phyloP scores from a whole-genome alignment of 2,888 invertebrate genomes.

The Panzeria rudis region DNA sequence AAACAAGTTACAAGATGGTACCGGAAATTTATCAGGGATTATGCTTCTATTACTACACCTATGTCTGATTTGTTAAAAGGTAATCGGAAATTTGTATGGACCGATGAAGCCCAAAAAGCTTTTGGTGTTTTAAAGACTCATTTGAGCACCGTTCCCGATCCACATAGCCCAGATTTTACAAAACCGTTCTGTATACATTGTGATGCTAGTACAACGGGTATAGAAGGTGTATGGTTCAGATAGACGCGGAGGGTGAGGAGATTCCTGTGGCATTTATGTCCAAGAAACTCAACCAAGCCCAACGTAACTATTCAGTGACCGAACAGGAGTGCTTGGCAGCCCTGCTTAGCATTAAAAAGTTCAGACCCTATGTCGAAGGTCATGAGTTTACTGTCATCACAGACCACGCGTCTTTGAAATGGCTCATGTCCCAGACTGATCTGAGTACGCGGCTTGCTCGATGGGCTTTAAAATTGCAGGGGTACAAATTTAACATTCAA shows the following conservation, averaged over 20 bases:
- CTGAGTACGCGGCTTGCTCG: neutral
- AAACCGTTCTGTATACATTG: neutral
- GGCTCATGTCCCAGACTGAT: neutral
- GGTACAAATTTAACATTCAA: neutral
- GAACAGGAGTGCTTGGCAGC: conserved; percentile 1
- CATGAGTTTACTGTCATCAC: neutral
- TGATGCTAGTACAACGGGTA: no score
- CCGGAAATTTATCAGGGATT: neutral
- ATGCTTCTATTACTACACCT: neutral
- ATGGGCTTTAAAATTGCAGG: neutral
- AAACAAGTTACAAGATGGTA: no score
- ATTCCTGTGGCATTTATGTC: neutral
- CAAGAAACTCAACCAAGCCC: neutral
- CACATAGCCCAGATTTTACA: neutral
- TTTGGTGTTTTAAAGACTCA: neutral
- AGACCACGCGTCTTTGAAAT: no score
- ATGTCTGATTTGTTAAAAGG: neutral
- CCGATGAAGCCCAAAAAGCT: no score
- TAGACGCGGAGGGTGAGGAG: neutral
- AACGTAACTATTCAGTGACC: neutral
- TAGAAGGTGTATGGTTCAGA: no score
- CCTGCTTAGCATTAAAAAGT: neutral
- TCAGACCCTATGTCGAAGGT: no score
- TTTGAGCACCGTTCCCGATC: no score
- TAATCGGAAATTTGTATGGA: neutral